Conservation (phyloP, 1,140 invertebrate genomes). For the Drosophila insularis region DNA sequence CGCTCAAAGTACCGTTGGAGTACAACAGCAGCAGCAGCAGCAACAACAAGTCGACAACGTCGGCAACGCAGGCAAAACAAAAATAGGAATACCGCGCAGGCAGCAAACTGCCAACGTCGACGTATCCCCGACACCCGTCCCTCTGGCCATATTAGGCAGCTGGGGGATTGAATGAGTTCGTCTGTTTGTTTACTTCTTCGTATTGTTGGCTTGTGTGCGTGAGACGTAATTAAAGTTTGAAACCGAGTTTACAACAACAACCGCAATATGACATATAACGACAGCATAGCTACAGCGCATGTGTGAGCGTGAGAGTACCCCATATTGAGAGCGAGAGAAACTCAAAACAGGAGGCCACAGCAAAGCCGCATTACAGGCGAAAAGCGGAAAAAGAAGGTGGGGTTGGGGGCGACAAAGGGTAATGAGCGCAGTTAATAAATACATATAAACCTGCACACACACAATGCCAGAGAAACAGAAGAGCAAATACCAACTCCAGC, state of each 20-base stretch:
- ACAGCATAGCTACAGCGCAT: slow-evolving; percentile 41
- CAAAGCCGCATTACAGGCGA: neutral
- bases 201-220: slow-evolving; percentile 20
- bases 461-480: slow-evolving; percentile 1
- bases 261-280: slow-evolving; percentile 33
- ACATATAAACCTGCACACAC: slow-evolving; percentile 62
- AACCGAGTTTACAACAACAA: slow-evolving; percentile 81
- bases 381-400: neutral
- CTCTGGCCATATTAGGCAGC: slow-evolving; percentile 35
- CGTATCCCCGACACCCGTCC: slow-evolving; percentile 37
- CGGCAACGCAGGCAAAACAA: slow-evolving; percentile 58
- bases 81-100: slow-evolving; percentile 72
- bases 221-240: slow-evolving; percentile 79
- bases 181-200: slow-evolving; percentile 58
- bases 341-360: slow-evolving; percentile 7
- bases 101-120: slow-evolving; percentile 35
- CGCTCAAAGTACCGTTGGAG: slow-evolving; percentile 76
- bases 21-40: slow-evolving; percentile 47
- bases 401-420: slow-evolving; percentile 5
- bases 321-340: slow-evolving; percentile 34
- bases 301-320: slow-evolving; percentile 48
- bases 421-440: slow-evolving; percentile 77
- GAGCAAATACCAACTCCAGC: slow-evolving; percentile 24
- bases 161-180: slow-evolving; percentile 65
- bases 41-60: slow-evolving; percentile 31